Base-by-base conservation (phyloP, 2,888 invertebrate species). In the Tiphia femorata region DNA sequence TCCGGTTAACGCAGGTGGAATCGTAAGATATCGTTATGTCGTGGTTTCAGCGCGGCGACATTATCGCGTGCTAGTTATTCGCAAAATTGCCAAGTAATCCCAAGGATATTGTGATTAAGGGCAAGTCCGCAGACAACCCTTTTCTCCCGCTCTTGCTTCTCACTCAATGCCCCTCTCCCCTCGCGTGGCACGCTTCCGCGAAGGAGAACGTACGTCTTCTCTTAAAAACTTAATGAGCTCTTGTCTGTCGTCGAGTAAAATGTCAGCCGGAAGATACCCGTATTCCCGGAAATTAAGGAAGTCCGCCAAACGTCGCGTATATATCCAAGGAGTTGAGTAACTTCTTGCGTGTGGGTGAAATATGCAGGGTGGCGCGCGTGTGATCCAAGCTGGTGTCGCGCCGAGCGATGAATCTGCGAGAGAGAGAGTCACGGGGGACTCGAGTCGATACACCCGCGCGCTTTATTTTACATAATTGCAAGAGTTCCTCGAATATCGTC, bases 201-300 rank as follows among this genome's bases (percentile, higher is more conserved):
- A 23, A 23, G 21, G 37, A 37, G 55, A 57, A 66, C 56, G 59
- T 57, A 59, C 59, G 54, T 33, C 53, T 37, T 49, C 52, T 41
- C 58, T 64, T 70, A 64, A 70, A 64, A 64, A 56, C 62, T 66
- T 72, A 70, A 70, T 66, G 62, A 64, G 47, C 55, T 64, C 64
- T 71, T 72, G 68, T 70, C 68, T 58, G 50, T 60, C 53, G 66
- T 62, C 60, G 66, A 66, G 69, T 65, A 72, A 69, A 72, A 70
- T 43, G 66, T 57, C 49, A 64, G 50, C 64, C 60, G 66, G 69
- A 69, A 69, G 60, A 61, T 68, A 50, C 50, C 47, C 64, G 61
- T 55, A 58, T 64, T 58, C 58, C 67, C 64, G 61, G 69, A 71
- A 71, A 71, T 72, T 71, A 71, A 70, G 71, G 58, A 66, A 70